Evolutionary conservation across 2,888 invertebrate genomes (phyloP), one percentile per base, ranked within the genome.

Genomic region (Cancer borealis): DNA sequence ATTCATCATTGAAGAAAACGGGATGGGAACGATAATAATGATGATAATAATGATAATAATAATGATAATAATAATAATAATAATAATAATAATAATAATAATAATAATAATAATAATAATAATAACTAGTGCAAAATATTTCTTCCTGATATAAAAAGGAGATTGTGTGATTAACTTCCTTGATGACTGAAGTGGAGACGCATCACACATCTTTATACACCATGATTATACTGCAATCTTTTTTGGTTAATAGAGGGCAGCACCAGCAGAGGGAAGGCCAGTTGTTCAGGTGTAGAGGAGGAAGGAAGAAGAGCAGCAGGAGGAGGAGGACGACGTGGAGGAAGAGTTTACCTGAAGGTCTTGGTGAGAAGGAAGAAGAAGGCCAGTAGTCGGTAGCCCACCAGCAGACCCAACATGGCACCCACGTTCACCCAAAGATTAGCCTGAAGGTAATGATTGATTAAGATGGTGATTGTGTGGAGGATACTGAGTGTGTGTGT

Each of bases 351-450:
- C 46, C 97, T 97, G 91, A 97, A 97, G 30, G 98, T 97, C 96
- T 98, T 98, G 96, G 97, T 96, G 17, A 98, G 96, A 0, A 99
- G 97, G 0, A 98, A 98, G 88, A 98, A 96, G 97, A 98, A 98
- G 0, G 98, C 98, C 8, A 98, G 96, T 12, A 98, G 96, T 95
- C 99, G 97, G 95, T 91, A 95, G 47, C 94, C 93, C 4, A 95
- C 91, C 8, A 95, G 46, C 10, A 95, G 92, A 0, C 12, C 95
- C 3, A 88, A 47, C 45, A 95, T 79, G 10, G 95, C 95, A 0
- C 92, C 95, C 96, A 95, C 94, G 96, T 99, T 98, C 96, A 97
- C 97, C 54, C 97, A 96, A 96, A 98, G 97, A 96, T 98, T 97
- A 17, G 97, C 97, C 98, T 93, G 84, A 21, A 66, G n/a, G 49